Base-by-base conservation (phyloP, 2,113 vertebrate species). In the Hippocampus guttulatus region DNA sequence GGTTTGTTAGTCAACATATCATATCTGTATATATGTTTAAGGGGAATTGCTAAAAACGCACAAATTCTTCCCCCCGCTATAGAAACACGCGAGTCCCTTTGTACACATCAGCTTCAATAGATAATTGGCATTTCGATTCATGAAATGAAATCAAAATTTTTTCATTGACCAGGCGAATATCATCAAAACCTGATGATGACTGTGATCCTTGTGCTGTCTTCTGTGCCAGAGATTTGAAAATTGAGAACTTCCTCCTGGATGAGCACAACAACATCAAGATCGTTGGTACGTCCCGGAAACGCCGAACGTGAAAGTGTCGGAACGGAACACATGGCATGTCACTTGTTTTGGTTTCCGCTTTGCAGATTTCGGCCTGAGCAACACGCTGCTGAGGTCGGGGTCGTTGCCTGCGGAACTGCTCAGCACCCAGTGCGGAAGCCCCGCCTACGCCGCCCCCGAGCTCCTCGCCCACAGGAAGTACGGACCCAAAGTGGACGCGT, bases 251-350 rank as follows among this genome's bases (percentile, higher is more conserved):
- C 86, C 91, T 96, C 71, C 88, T 96, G 57, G 92, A 95, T 76
- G 93, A 94, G 75, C 92, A 94, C 55, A 92, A 93, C 82, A 95
- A 93, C 85, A 95, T 94, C 80, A 95, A 95, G 93, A 96, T 95
- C 18, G 82, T 94, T 68, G 93, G 92, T 95, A 92, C 27, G 93
- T 68, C 16, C 1, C 1, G 1, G 0, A 33, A 55, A 30, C 25
- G 8, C 30, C 12, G 12, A 16, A 20, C 21, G 10, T 55, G 55
- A 25, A 12, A 30, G 25, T 25, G 23, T 14, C 7, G 30, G 14
- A 11, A n/a, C 21, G 5, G 9, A 21, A 52, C 20, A 0, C 51
- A 7, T n/a, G 12, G 2, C 27, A 40, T 18, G 6, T 21, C 14
- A 67, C 70, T 57, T 8, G 8, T 16, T 75, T 18, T 2, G 63